phyloP scores from a whole-genome alignment of 2,113 vertebrate species.

The Athene noctua region DNA sequence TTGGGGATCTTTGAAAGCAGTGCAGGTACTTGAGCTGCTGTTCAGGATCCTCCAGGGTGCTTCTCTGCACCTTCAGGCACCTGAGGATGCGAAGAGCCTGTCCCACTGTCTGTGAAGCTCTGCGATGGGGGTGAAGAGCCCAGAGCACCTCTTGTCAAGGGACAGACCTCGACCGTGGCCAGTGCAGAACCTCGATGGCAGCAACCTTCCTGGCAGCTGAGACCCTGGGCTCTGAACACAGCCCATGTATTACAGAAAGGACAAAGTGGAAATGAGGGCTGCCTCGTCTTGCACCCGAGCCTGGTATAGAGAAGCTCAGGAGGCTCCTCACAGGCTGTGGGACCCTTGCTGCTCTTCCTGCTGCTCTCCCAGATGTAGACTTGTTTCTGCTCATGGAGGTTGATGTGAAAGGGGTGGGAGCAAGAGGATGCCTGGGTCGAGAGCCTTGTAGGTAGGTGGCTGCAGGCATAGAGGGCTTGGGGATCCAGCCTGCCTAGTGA shows the following conservation, averaged over 20 bases:
- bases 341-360: background rate
- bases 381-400: background rate
- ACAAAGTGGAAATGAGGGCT: background rate
- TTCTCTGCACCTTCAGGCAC: background rate
- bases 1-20: background rate
- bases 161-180: background rate
- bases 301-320: background rate
- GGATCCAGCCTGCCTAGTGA: background rate
- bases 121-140: rapidly evolving
- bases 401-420: background rate
- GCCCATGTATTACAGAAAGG: background rate
- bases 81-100: background rate
- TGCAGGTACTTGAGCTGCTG: background rate
- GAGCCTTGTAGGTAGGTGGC: background rate
- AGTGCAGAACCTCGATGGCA: background rate
- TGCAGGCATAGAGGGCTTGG: background rate
- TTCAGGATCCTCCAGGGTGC: background rate
- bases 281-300: background rate
- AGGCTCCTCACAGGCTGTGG: background rate
- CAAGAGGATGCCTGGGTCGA: background rate
- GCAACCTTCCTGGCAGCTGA: background rate
- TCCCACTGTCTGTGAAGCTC: background rate
- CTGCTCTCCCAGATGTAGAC: background rate
- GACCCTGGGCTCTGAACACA: background rate
- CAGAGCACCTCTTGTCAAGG: background rate